Base-by-base conservation (phyloP, 2,797 vertebrate genomes). In the Coracias cyanogaster region DNA sequence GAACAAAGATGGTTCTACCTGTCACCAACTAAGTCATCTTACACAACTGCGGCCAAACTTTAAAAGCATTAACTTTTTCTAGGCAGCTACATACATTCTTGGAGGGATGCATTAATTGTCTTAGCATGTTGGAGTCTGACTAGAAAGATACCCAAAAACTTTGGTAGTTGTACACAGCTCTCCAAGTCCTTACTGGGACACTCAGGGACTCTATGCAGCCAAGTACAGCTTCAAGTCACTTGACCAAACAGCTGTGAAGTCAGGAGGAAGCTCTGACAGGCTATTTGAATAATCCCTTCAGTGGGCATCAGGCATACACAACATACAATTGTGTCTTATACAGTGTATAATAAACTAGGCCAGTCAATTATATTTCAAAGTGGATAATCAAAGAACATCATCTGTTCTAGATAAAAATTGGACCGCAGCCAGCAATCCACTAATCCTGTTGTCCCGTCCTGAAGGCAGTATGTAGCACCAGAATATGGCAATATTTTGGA, bases 301-400 rank as follows among this genome's bases (percentile, higher is more conserved):
- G 61, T 1, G 11, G 12, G 25, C 64, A 41, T 64, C 69, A 78
- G 22, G 78, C 13, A 31, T 11, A 20, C 33, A 60, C 19, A 64
- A 64, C 24, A 29, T 1, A 12, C 2, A 45, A 0, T 1, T 2
- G 2, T 52, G 8, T 64, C 9, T 43, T 39, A 20, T 66, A 31
- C 65, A 29, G 41, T 6, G 11, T 29, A 8, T 6, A n/a, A 78
- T 11, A 52, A 92, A 81, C 31, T 7, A 57, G 26, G 55, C 52
- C 49, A 57, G 66, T 26, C 80, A 16, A 51, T 2, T 43, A 35
- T 37, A 71, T 71, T 91, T 86, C 73, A 33, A 67, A 84, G 16
- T 29, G 51, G 20, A 4, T 51, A 70, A 49, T 20, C 77, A 46
- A 90, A 73, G 17, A 73, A 39, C 12, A 11, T 20, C 3, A 3